Conservation (phyloP, 2,797 vertebrate genomes). For the Chromobotia macracanthus region DNA sequence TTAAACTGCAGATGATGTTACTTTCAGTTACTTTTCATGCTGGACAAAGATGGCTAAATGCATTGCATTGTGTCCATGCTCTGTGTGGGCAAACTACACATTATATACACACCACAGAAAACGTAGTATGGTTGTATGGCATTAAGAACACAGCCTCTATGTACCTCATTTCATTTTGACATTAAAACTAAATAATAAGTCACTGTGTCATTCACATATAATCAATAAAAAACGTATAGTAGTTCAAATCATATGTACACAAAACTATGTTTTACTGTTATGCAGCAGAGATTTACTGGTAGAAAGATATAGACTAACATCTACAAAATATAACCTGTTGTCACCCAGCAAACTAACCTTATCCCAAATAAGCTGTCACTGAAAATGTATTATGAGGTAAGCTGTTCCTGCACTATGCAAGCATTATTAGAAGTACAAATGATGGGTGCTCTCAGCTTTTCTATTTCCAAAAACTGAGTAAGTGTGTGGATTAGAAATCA, state of each 20-base stretch:
- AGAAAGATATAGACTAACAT: background rate
- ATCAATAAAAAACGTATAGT: too few species aligned
- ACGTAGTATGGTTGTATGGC: too few species aligned
- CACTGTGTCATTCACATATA: too few species aligned
- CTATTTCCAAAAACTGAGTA: background rate
- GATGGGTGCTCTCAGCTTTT: background rate
- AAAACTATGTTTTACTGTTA: background rate
- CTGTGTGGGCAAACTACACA: background rate
- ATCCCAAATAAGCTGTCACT: conserved; percentile 1
- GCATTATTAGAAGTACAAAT: conserved; percentile 32
- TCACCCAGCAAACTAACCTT: background rate
- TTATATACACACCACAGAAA: background rate
- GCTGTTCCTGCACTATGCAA: conserved; percentile 3
- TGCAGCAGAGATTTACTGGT: too few species aligned
- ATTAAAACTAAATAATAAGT: too few species aligned
- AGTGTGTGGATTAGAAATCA: too few species aligned
- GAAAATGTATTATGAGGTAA: conserved; percentile 31
- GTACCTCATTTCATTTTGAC: too few species aligned
- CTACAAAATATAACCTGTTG: background rate
- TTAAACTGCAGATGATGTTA: background rate
- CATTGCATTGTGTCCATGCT: background rate
- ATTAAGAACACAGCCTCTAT: too few species aligned
- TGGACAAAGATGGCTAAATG: background rate
- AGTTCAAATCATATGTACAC: too few species aligned
- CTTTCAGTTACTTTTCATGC: background rate